These are phyloP conservation scores for Cyprichromis sp. DNA, from an alignment of 2,113 vertebrate genomes.

Conservation along the genomic window DNA sequence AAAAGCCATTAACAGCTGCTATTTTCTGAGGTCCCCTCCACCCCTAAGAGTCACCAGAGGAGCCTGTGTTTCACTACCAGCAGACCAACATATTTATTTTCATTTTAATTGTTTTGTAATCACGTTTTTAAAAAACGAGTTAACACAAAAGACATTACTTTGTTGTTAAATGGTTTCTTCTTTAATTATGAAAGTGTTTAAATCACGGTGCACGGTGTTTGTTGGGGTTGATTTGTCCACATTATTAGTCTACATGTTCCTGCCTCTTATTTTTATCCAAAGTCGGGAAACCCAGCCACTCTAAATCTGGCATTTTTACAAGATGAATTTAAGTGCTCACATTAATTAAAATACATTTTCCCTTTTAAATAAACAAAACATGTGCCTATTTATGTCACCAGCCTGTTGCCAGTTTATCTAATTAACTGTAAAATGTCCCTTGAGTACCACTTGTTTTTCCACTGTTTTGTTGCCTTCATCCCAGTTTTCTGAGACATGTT, in stretches of 20 bases:
- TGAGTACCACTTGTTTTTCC: not conserved
- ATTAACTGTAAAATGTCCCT: not conserved
- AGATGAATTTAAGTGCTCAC: not conserved
- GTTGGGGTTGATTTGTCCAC: not conserved
- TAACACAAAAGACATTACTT: not conserved
- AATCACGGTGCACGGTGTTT: not conserved
- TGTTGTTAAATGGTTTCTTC: not conserved
- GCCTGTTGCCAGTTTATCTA: not conserved
- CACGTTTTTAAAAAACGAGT: not conserved
- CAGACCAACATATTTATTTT: not conserved
- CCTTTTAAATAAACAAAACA: not conserved
- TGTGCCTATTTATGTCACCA: not conserved
- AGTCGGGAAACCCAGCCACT: not conserved
- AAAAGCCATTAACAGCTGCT: not conserved
- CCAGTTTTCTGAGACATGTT: not conserved
- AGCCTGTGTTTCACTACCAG: not conserved
- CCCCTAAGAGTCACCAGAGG: not conserved
- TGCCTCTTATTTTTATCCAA: not conserved
- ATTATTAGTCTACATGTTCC: not conserved
- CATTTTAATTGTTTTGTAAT: not conserved
- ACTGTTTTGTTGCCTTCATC: not conserved
- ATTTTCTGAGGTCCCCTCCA: not conserved
- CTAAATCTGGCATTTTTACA: not conserved
- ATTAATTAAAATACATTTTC: not conserved
- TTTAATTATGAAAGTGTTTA: not conserved